A percentile compares a stretch with the other conserved stretches of the same genome.
phyloP scores from a whole-genome alignment of 37 sponge, comb jelly and placozoan species.

The Mnemiopsis leidyi region DNA sequence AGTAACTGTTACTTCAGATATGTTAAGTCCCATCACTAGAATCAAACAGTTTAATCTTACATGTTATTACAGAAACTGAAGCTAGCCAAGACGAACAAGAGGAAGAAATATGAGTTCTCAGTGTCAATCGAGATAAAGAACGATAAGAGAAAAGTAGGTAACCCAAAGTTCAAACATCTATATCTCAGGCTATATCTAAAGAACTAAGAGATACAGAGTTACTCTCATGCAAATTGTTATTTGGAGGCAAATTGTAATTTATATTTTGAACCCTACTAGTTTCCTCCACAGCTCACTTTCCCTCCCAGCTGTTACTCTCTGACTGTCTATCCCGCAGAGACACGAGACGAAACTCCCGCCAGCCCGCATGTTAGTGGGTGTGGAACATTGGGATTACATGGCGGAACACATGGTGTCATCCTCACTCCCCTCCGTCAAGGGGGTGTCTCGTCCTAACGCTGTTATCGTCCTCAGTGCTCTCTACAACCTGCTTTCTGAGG shows the following conservation, averaged over 20 bases:
- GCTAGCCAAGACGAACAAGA: neutral
- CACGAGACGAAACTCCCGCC: neutral
- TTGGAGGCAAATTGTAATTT: no score
- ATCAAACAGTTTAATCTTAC: no score
- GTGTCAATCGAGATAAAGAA: neutral
- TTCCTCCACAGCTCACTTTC: no score
- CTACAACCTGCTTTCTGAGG: neutral
- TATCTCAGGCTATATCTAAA: no score
- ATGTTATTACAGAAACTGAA: neutral
- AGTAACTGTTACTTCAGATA: no score
- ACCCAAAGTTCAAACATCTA: neutral
- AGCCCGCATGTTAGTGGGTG: neutral
- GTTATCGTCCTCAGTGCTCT: neutral
- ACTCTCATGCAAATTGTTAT: no score
- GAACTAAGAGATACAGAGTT: no score
- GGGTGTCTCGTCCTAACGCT: neutral
- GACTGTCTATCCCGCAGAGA: neutral
- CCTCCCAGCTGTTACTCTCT: neutral
- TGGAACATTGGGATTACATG: neutral
- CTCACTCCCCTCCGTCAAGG: neutral
- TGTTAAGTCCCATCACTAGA: no score
- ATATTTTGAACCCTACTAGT: no score
- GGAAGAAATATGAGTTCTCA: neutral
- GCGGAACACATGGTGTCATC: neutral
- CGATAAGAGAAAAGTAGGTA: neutral